Base-by-base conservation (phyloP, 2,113 vertebrate genomes). In the Zonotrichia leucophrys region DNA sequence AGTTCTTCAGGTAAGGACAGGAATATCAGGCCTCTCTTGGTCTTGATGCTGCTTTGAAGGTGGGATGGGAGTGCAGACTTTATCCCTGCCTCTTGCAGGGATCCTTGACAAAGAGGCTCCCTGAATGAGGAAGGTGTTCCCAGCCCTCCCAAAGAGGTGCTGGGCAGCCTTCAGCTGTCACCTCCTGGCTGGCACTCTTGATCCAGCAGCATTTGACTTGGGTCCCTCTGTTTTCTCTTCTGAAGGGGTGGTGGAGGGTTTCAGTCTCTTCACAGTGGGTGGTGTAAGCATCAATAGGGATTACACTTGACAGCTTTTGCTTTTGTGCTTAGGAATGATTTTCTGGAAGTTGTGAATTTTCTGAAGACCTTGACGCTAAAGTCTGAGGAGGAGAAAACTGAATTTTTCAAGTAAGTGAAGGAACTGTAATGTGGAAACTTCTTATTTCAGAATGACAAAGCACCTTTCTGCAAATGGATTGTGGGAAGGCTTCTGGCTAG, bases 321-420 rank as follows among this genome's bases (percentile, higher is more conserved):
- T 96, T 93, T 77, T 93, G 47, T 95, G 47, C 94, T 92, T 86
- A 99, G 99, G 97, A 99, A 99, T 96, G 99, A 99, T 97, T 99
- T 99, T 89, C 97, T 99, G 84, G 99, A 99, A 97, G 98, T 99
- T 94, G 98, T 99, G 86, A 99, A 99, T 96, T 99, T 99, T 97
- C 97, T 99, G 95, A 99, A 99, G 97, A 99, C 98, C 84, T 97
- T 99, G 95, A 99, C 99, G 8, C 74, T 99, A 12, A 99, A 99
- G 95, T 99, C 98, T 2, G 99, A 99, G 96, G 99, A 99, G 72
- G 99, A 99, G 80, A 99, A 99, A 97, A 99, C 99, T 23, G 99
- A 99, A 93, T 99, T 99, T 95, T 99, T 99, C 96, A 99, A 99
- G 99, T 99, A 98, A 99, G 98, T 98, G 87, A 90, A 90, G 55